Percentiles rank a stretch among this genome's conserved stretches.
These are phyloP conservation scores for Enoplosus armatus DNA, from an alignment of 2,797 vertebrate genomes.

Conservation along the genomic window DNA sequence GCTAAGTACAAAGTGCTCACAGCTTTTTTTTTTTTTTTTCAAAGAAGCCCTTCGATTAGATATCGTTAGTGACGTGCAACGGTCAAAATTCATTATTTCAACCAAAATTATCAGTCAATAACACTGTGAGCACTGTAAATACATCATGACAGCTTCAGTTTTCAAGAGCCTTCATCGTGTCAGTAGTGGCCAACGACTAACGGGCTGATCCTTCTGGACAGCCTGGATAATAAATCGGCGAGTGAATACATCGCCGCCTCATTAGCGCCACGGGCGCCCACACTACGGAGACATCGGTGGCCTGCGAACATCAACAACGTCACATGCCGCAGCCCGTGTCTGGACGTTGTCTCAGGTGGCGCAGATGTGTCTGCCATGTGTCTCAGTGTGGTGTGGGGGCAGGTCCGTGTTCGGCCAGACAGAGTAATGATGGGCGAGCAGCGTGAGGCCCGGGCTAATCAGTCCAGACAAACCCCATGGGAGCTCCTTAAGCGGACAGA, in stretches of 20 bases:
- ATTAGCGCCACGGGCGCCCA: not conserved
- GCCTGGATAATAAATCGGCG: not conserved
- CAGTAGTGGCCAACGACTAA: conserved; percentile 15
- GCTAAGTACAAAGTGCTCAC: too few relatives aligned
- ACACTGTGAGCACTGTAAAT: too few relatives aligned
- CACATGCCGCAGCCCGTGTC: conserved; percentile 6
- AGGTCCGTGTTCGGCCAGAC: conserved; percentile 54
- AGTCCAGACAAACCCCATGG: conserved; percentile 50
- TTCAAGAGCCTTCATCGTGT: too few relatives aligned
- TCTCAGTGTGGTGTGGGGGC: conserved; percentile 45
- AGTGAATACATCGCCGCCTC: conserved; percentile 1
- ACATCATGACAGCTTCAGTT: too few relatives aligned
- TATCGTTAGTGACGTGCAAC: too few relatives aligned
- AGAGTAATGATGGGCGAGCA: conserved; percentile 52
- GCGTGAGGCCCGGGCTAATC: conserved; percentile 58
- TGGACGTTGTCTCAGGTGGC: conserved; percentile 17
- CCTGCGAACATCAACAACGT: not conserved
- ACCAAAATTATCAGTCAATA: too few relatives aligned
- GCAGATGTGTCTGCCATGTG: conserved; percentile 55
- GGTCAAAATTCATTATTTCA: too few relatives aligned
- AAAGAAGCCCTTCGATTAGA: too few relatives aligned
- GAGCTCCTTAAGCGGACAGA: conserved; percentile 34
- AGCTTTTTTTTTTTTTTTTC: too few relatives aligned
- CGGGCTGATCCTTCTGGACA: conserved; percentile 12
- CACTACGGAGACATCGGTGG: not conserved